Evolutionary conservation across 2,888 invertebrate genomes (phyloP).

Genomic region (Torymus auratus): DNA sequence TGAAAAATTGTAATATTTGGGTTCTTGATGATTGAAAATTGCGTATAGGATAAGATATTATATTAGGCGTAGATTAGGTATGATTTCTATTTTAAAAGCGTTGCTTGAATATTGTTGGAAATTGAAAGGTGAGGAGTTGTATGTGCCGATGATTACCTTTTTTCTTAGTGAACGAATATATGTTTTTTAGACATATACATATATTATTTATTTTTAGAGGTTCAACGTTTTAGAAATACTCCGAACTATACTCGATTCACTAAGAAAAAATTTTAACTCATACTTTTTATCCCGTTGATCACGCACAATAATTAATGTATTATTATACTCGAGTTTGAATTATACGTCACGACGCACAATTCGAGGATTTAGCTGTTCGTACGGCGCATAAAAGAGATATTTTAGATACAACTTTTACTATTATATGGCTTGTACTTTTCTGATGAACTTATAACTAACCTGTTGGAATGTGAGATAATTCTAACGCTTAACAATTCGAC

Average conservation of each 20-base stretch:
- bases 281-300: background rate
- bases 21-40: too few relatives aligned
- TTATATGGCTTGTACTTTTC: background rate
- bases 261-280: conserved; percentile 2
- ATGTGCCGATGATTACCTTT: background rate
- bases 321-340: background rate
- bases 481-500: too few relatives aligned
- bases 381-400: background rate
- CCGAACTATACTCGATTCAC: background rate
- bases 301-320: background rate
- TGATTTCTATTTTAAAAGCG: too few relatives aligned
- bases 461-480: too few relatives aligned
- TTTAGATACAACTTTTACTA: background rate
- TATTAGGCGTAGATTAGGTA: too few relatives aligned
- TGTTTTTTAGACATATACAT: background rate
- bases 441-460: too few relatives aligned
- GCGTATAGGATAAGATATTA: too few relatives aligned
- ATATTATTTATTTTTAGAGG: conserved; percentile 29
- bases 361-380: background rate
- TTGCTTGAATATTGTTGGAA: too few relatives aligned
- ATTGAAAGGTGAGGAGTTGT: background rate
- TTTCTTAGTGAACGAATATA: conserved; percentile 2
- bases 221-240: conserved; percentile 14
- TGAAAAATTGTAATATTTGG: too few relatives aligned
- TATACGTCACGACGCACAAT: too few relatives aligned